These are phyloP conservation scores for Hycleus phaleratus DNA, from an alignment of 1,140 invertebrate species.

Conservation along the genomic window DNA sequence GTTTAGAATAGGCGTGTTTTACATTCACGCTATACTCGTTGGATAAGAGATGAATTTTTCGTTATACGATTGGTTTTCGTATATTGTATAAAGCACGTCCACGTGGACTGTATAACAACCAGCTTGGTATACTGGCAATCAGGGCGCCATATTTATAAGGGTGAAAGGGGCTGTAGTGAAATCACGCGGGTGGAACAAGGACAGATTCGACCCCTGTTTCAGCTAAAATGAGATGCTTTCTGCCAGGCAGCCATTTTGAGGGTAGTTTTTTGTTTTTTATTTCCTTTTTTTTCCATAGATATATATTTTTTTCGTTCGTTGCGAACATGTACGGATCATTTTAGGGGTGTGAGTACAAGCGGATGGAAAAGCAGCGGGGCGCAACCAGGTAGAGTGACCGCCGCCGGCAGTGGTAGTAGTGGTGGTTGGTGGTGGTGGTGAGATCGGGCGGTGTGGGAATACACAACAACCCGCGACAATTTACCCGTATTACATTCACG, in stretches of 20 bases:
- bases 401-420: constrained; percentile 4
- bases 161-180: constrained; percentile 41
- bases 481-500: constrained; percentile 24
- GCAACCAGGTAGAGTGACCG: constrained; percentile 11
- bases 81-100: constrained; percentile 20
- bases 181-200: constrained; percentile 41
- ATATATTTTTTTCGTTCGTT: constrained; percentile 26
- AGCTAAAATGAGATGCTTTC: constrained; percentile 43
- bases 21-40: constrained; percentile 11
- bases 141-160: constrained; percentile 44
- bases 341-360: constrained; percentile 36
- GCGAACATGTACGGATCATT: constrained; percentile 39
- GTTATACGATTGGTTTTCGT: constrained; percentile 19
- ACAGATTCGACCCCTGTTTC: constrained; percentile 40
- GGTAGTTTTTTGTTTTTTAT: constrained; percentile 39
- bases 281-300: constrained; percentile 24
- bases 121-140: constrained; percentile 42
- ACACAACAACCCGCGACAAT: constrained; percentile 23
- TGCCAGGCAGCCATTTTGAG: constrained; percentile 44
- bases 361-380: constrained; percentile 28
- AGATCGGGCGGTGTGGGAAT: constrained; percentile 15
- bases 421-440: constrained; percentile 3
- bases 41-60: constrained; percentile 2
- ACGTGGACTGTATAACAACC: constrained; percentile 32
- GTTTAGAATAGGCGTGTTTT: constrained; percentile 32